A percentile compares a stretch with the other conserved stretches of the same genome.
Evolutionary conservation across 2,888 invertebrate species (phyloP).

Genomic region (Anticlea derivata): DNA sequence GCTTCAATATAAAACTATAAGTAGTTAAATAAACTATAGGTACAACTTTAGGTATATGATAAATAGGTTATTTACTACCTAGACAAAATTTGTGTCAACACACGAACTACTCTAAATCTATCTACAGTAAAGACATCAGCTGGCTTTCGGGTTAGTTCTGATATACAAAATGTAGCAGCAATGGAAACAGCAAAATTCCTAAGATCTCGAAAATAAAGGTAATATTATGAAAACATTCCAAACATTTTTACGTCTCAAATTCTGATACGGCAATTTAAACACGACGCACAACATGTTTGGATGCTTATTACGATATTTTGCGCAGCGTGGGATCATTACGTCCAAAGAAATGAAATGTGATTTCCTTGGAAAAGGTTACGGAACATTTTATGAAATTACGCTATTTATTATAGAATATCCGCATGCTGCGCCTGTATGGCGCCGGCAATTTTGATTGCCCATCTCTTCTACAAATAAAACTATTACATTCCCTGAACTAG

Average conservation of each 20-base stretch:
- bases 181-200: no score
- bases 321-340: slow-evolving; percentile 42
- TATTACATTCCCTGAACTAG: slow-evolving; percentile 45
- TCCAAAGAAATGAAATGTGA: slow-evolving; percentile 29
- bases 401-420: slow-evolving; percentile 27
- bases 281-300: slow-evolving; percentile 31
- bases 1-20: no score
- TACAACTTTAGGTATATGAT: no score
- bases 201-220: no score
- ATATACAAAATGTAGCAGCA: no score
- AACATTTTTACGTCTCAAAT: slow-evolving; percentile 1
- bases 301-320: slow-evolving; percentile 32
- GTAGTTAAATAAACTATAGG: no score
- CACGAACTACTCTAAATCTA: no score
- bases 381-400: slow-evolving; percentile 31
- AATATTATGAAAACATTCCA: no score
- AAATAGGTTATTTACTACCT: no score
- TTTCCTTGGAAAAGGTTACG: slow-evolving; percentile 22
- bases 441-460: slow-evolving; percentile 57
- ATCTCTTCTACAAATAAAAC: slow-evolving; percentile 54
- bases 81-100: no score
- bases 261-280: slow-evolving; percentile 27
- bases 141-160: no score
- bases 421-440: slow-evolving; percentile 53
- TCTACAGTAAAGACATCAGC: no score